phyloP scores from a whole-genome alignment of 2,888 invertebrate species.

The Hirudinaria manillensis region DNA sequence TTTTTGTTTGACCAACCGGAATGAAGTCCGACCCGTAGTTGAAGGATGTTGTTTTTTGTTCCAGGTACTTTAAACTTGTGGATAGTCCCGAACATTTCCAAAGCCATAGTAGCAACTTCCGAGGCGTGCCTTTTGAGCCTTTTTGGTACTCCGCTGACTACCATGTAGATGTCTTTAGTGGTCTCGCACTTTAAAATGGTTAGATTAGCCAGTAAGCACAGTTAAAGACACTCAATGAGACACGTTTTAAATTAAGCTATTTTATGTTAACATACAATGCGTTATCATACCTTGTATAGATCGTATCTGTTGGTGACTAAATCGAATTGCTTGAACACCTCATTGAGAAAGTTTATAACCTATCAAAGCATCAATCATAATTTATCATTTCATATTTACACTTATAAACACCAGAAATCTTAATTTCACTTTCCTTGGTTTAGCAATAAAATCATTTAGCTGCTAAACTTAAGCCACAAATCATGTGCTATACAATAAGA shows the following conservation, averaged over 20 bases:
- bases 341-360: slow-evolving; percentile 27
- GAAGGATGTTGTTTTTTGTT: slow-evolving; percentile 44
- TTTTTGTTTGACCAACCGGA: slow-evolving; percentile 40
- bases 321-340: slow-evolving; percentile 33
- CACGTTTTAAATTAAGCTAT: too few relatives aligned
- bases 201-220: background rate
- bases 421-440: too few relatives aligned
- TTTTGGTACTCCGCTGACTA: slow-evolving; percentile 34
- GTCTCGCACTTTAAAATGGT: slow-evolving; percentile 25
- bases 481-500: background rate
- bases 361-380: background rate
- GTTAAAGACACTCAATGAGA: background rate
- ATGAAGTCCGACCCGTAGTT: slow-evolving; percentile 47
- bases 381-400: too few relatives aligned
- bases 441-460: too few relatives aligned
- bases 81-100: slow-evolving; percentile 35
- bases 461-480: background rate
- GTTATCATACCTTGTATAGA: slow-evolving; percentile 33
- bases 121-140: slow-evolving; percentile 34
- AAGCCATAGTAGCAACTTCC: slow-evolving; percentile 35
- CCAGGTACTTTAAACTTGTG: slow-evolving; percentile 45
- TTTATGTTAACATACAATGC: too few relatives aligned
- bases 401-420: too few relatives aligned
- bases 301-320: slow-evolving; percentile 33
- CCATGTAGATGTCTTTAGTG: slow-evolving; percentile 34